These are phyloP conservation scores for Zootermopsis nevadensis DNA, from an alignment of 2,888 invertebrate species.

Conservation along the genomic window DNA sequence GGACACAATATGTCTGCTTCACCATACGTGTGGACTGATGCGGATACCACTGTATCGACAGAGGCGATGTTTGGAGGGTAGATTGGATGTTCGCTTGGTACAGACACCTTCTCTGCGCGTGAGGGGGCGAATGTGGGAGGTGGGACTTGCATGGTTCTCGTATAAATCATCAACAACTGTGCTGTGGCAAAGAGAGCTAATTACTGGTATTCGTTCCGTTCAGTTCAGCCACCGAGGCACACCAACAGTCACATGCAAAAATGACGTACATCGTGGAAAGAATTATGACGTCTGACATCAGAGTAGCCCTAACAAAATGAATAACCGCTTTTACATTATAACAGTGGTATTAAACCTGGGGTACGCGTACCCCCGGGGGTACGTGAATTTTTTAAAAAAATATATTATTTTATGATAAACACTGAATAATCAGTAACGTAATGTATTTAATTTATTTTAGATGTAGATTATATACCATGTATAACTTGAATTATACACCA, in stretches of 20 bases:
- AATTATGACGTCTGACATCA: too few species aligned
- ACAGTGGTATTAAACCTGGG: too few species aligned
- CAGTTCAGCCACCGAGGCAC: neutral
- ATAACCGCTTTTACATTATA: too few species aligned
- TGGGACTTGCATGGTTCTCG: conserved; percentile 14
- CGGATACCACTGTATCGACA: neutral
- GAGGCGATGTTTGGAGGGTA: conserved; percentile 13
- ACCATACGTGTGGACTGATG: conserved; percentile 16
- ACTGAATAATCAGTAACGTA: too few species aligned
- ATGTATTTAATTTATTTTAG: too few species aligned
- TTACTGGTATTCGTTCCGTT: conserved; percentile 2
- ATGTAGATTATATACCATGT: too few species aligned
- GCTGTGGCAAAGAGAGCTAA: conserved; percentile 37
- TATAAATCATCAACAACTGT: conserved; percentile 31
- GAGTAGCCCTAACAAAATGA: too few species aligned
- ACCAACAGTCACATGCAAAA: neutral
- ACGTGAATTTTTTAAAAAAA: too few species aligned
- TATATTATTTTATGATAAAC: too few species aligned
- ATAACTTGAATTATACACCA: too few species aligned
- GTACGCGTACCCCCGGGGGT: too few species aligned
- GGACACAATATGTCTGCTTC: neutral
- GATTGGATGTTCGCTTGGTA: conserved; percentile 33
- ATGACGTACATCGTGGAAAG: neutral
- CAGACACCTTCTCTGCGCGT: neutral
- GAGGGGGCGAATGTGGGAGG: neutral